Evolutionary conservation across 2,888 invertebrate genomes (phyloP).

Genomic region (Stegophylla sp.): DNA sequence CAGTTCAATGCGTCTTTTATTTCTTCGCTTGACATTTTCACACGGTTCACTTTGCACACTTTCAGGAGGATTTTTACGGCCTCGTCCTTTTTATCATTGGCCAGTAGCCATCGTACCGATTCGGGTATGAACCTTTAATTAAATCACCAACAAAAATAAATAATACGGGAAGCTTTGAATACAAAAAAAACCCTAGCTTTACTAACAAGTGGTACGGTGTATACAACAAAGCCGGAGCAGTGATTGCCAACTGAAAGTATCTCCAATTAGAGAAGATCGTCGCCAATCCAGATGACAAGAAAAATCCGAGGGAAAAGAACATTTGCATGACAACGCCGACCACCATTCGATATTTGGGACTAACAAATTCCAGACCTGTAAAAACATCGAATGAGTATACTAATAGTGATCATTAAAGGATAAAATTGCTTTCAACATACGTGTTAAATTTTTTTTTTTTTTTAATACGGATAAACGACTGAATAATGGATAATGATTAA

Average conservation of each 20-base stretch:
- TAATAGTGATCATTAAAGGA: too few relatives aligned
- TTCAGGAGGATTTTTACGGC: constrained; percentile 71
- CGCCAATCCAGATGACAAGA: constrained; percentile 74
- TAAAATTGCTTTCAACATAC: too few relatives aligned
- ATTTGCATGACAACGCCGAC: constrained; percentile 77
- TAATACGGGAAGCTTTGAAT: neutral
- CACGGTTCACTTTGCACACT: constrained; percentile 74
- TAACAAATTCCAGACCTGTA: constrained; percentile 75
- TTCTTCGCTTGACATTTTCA: constrained; percentile 68
- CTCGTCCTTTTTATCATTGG: constrained; percentile 71
- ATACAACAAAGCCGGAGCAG: constrained; percentile 74
- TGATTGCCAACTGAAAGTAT: constrained; percentile 73
- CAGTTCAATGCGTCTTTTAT: constrained; percentile 67
- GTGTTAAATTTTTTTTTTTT: too few relatives aligned
- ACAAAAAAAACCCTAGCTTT: neutral
- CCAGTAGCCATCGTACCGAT: constrained; percentile 76
- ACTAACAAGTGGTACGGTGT: constrained; percentile 74
- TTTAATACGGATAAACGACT: too few relatives aligned
- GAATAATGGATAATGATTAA: too few relatives aligned
- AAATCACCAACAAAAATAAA: constrained; percentile 12
- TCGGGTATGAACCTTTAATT: constrained; percentile 75
- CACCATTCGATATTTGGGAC: constrained; percentile 72
- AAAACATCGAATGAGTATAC: constrained; percentile 51
- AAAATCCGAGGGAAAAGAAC: constrained; percentile 77
- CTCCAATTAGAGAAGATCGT: constrained; percentile 75